These are phyloP conservation scores for Piscicola geometra DNA, from an alignment of 2,888 invertebrate species.

Conservation along the genomic window DNA sequence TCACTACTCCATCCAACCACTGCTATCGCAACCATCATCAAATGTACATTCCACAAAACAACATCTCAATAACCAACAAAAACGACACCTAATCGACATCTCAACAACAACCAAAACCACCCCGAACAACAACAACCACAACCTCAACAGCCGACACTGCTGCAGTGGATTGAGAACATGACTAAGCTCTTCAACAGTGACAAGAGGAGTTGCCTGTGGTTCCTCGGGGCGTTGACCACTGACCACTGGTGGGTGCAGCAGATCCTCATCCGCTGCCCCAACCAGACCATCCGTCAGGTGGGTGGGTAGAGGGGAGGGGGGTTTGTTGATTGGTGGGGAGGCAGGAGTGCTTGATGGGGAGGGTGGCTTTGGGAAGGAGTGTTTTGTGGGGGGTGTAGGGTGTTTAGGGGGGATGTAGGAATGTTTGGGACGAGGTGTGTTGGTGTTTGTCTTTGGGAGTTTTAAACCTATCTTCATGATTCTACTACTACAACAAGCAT, in stretches of 20 bases:
- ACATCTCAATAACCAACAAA: no score
- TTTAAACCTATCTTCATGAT: background rate
- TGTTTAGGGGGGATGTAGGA: background rate
- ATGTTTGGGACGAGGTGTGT: background rate
- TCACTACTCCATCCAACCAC: no score
- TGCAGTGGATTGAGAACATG: slow-evolving; percentile 88
- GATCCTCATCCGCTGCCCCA: slow-evolving; percentile 88
- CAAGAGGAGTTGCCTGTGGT: slow-evolving; percentile 67
- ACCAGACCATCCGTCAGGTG: slow-evolving; percentile 88
- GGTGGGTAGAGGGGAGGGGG: slow-evolving; percentile 26
- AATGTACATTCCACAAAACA: no score
- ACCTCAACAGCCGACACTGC: slow-evolving; percentile 76
- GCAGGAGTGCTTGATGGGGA: no score
- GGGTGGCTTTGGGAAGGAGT: background rate
- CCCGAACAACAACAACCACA: background rate
- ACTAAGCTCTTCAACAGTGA: slow-evolving; percentile 91
- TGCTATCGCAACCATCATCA: no score
- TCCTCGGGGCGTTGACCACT: slow-evolving; percentile 83
- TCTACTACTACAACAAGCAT: background rate
- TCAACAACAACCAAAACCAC: no score
- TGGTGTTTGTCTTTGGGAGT: background rate
- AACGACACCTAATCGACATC: no score
- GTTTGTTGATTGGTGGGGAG: no score
- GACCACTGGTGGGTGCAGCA: slow-evolving; percentile 94
- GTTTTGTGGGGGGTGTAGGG: background rate